Conservation (phyloP, 2,888 invertebrate species). For the Lottia gigantea region DNA sequence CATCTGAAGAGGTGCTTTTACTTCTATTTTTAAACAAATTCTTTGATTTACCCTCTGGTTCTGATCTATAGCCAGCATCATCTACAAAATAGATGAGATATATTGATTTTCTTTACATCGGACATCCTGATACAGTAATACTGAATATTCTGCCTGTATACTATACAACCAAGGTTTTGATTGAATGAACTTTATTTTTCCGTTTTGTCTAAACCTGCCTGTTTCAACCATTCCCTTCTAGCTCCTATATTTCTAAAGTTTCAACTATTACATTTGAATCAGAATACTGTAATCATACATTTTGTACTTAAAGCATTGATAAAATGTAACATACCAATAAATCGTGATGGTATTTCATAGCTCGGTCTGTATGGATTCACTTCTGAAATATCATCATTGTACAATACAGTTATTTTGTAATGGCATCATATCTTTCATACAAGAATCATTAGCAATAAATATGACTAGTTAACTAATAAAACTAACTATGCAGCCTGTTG, state of each 20-base stretch:
- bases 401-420: neutral
- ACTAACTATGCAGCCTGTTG: too few relatives aligned
- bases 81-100: conserved; percentile 22
- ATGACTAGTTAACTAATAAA: conserved; percentile 5
- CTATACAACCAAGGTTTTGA: too few relatives aligned
- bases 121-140: neutral
- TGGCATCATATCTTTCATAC: neutral
- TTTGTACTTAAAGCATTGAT: too few relatives aligned
- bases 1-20: conserved; percentile 34
- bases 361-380: conserved; percentile 56
- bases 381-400: conserved; percentile 42
- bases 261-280: too few relatives aligned
- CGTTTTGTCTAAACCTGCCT: neutral
- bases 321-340: conserved; percentile 24
- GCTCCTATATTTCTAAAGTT: neutral
- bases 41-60: conserved; percentile 44
- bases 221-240: too few relatives aligned
- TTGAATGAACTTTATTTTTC: neutral
- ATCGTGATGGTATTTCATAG: conserved; percentile 46
- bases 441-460: conserved; percentile 7
- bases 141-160: too few relatives aligned
- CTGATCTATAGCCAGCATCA: conserved; percentile 57
- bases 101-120: neutral
- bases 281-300: too few relatives aligned
- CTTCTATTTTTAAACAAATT: conserved; percentile 34